These are phyloP conservation scores for Neolamprologus variostigma DNA, from an alignment of 2,113 vertebrate species.

Conservation along the genomic window DNA sequence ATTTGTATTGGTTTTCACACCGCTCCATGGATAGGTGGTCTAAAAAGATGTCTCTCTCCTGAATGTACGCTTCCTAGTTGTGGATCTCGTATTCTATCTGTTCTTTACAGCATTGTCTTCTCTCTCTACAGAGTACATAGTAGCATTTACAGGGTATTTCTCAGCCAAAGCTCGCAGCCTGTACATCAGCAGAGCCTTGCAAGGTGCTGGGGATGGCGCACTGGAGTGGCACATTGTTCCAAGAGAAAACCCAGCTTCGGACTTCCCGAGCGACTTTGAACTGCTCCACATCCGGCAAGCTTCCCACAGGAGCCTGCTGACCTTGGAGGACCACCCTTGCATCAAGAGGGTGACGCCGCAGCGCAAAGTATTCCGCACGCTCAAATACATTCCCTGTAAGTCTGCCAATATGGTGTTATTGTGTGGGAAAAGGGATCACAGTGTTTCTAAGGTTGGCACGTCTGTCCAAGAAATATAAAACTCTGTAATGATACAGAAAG, in stretches of 20 bases:
- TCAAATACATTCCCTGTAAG: slow-evolving; percentile 86
- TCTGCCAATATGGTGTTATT: neutral
- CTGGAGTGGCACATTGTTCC: slow-evolving; percentile 91
- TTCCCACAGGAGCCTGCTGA: slow-evolving; percentile 77
- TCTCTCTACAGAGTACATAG: slow-evolving; percentile 84
- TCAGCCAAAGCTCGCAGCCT: slow-evolving; percentile 90
- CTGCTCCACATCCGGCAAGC: slow-evolving; percentile 89
- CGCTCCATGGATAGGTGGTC: neutral
- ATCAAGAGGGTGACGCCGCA: slow-evolving; percentile 96
- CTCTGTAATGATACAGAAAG: neutral
- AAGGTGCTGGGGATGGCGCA: slow-evolving; percentile 69
- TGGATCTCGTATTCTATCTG: neutral
- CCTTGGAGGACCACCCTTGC: slow-evolving; percentile 88
- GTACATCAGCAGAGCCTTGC: slow-evolving; percentile 91
- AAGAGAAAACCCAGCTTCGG: slow-evolving; percentile 91
- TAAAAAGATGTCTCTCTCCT: neutral
- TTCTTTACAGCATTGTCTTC: neutral
- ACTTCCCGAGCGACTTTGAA: slow-evolving; percentile 97
- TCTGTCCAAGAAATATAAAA: neutral
- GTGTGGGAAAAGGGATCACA: neutral
- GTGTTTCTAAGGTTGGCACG: neutral
- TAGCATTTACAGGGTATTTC: slow-evolving; percentile 85
- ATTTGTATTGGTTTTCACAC: neutral
- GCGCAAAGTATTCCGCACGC: slow-evolving; percentile 87
- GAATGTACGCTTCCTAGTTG: neutral